Evolutionary conservation across 2,113 vertebrate species (phyloP), one percentile per base, ranked within the genome.

Genomic region (Pollachius pollachius): DNA sequence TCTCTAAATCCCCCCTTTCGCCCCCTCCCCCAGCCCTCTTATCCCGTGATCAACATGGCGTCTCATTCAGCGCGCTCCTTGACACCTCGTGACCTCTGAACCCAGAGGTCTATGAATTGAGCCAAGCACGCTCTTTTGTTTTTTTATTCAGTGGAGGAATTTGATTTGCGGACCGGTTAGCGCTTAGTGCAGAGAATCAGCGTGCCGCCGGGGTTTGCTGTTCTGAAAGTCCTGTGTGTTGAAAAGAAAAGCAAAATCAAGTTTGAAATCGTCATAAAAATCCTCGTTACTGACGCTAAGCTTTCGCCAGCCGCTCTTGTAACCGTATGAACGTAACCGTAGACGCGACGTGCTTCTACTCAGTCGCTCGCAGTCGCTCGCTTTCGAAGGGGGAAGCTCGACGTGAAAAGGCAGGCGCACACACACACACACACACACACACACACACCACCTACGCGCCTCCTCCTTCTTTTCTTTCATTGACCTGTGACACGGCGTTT

Each of bases 61-160:
- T 86, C 85, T 89, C 88, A 88, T 89, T 90, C 83, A 89, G 80
- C 64, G 7, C 17, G 79, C 87, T 88, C 88, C 89, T 90, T 90
- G 89, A 90, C 88, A 90, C 81, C 78, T 83, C 81, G 82, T 72
- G 74, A 90, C 89, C 89, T 84, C 80, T 89, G 88, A 89, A 84
- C 89, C 78, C 74, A 69, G 81, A 88, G 89, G 41, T 89, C 84
- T 90, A 89, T 90, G 87, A 89, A 89, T 78, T 86, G 88, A 88
- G 87, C 84, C 84, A 75, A 81, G 41, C 41, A 48, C 41, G 41
- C 12, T 48, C 41, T 48, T 48, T 48, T 77, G 59, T 85, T 84
- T 88, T 85, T 90, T 89, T 87, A 88, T 88, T 85, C 83, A 81
- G 68, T 64, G 78, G 78, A 77, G 71, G 83, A 80, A 84, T 77